Conservation (phyloP, 2,113 vertebrate species). For the Dicrurus megarhynchus region DNA sequence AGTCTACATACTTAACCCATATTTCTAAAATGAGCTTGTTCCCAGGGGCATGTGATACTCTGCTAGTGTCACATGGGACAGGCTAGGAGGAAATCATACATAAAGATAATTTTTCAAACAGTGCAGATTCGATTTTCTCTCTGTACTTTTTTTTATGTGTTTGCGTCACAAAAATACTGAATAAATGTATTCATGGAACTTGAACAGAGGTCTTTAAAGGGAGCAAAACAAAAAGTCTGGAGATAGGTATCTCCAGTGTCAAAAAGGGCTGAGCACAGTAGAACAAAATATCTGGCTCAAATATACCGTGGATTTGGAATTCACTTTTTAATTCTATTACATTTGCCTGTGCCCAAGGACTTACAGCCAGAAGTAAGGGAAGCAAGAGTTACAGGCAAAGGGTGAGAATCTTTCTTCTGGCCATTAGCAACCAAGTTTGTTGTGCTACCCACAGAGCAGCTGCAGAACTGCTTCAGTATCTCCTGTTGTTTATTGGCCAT, state of each 20-base stretch:
- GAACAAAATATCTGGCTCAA: background rate
- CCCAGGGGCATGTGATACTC: background rate
- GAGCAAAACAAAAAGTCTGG: background rate
- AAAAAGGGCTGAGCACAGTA: background rate
- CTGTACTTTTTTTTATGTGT: background rate
- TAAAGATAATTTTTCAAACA: background rate
- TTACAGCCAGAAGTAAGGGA: background rate
- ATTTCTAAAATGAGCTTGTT: slow-evolving; percentile 47
- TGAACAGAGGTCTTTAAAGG: background rate
- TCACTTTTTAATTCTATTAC: background rate
- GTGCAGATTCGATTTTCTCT: background rate
- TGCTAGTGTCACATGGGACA: background rate
- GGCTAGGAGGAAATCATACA: background rate
- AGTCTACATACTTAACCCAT: slow-evolving; percentile 20
- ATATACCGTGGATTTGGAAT: background rate
- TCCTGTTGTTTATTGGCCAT: background rate
- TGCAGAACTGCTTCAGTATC: background rate
- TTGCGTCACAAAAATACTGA: background rate
- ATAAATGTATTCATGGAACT: background rate
- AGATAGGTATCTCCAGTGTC: background rate
- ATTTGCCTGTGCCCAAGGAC: background rate
- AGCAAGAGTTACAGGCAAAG: background rate
- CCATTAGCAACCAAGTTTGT: too few species aligned
- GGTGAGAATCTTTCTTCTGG: background rate
- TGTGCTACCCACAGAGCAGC: background rate